Evolutionary conservation across 1,140 invertebrate genomes (phyloP), one percentile per base, ranked within the genome.

Genomic region (Hylyphantes graminicola): DNA sequence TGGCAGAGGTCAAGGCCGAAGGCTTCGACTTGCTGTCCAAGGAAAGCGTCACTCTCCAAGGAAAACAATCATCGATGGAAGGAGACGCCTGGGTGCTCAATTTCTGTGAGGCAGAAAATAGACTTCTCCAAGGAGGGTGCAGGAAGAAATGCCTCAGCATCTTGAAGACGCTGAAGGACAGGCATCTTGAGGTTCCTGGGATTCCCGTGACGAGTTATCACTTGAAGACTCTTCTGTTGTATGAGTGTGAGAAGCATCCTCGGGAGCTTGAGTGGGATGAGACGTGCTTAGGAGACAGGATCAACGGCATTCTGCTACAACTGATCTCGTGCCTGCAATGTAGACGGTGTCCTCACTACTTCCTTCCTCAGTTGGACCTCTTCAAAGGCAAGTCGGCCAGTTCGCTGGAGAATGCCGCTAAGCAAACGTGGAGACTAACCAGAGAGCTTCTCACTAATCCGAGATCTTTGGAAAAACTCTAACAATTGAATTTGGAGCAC

Each of bases 211-310:
- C 95, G 10, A 93, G 94, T 81, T 98, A 98, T 89, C 96, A 98
- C 90, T 93, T 99, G 92, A 99, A 98, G 90, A 98, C 96, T 0
- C 90, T 99, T 13, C 90, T 99, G 7, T 89, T 99, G 74, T 98
- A 98, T 91, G 98, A 99, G 90, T 99, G 98, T 90, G 98, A 99
- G 91, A 99, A 99, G 89, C 98, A 99, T 90, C 96, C 96, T 0
- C 90, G 95, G 12, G 97, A 99, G 88, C 91, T 93, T 61, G 97
- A 99, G 89, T 99, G 98, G 98, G 96, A 98, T 89, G 97, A 99
- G 88, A 92, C 93, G 0, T 96, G 94, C 86, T 92, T 99, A 63
- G 96, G 95, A 0, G 97, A 99, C 90, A 92, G 98, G 51, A 96
- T 99, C 88, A 98, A 98, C 90, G 97, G 98, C 9, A 97, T 99